Percentiles rank a stretch among this genome's conserved stretches.
phyloP scores from a whole-genome alignment of 2,888 invertebrate genomes.

The Anthophora plumipes region DNA sequence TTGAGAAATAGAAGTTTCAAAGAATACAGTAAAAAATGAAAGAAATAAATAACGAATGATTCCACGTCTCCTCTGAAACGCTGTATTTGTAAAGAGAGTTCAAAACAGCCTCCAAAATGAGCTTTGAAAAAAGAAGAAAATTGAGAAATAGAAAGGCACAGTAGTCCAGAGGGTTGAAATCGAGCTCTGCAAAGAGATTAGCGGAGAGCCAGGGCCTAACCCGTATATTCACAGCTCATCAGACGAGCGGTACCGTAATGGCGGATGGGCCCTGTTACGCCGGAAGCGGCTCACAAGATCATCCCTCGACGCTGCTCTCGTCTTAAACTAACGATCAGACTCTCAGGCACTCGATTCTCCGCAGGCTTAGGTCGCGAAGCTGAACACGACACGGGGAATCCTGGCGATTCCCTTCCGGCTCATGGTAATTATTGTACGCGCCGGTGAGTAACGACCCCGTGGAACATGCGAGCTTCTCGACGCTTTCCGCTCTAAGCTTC shows the following conservation, averaged over 20 bases:
- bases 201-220: background rate
- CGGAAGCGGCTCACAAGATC: conserved; percentile 30
- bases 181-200: background rate
- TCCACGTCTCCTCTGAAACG: background rate
- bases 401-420: conserved; percentile 60
- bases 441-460: conserved; percentile 66
- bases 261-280: conserved; percentile 12
- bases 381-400: conserved; percentile 66
- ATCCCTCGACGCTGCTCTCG: conserved; percentile 34
- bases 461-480: conserved; percentile 67
- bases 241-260: background rate
- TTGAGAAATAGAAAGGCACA: background rate
- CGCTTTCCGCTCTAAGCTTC: conserved; percentile 69
- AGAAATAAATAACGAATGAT: background rate
- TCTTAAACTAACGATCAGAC: conserved; percentile 68
- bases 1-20: too few species aligned
- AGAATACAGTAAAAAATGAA: background rate
- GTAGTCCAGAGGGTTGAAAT: background rate
- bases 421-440: conserved; percentile 60
- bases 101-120: too few species aligned
- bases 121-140: background rate
- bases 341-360: conserved; percentile 73
- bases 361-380: conserved; percentile 69
- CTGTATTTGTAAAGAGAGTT: too few species aligned
- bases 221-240: background rate